Percentiles rank a stretch among this genome's conserved stretches.
These are phyloP conservation scores for Microcebus tavaratra DNA, from an alignment of 2,113 vertebrate genomes.

Conservation along the genomic window DNA sequence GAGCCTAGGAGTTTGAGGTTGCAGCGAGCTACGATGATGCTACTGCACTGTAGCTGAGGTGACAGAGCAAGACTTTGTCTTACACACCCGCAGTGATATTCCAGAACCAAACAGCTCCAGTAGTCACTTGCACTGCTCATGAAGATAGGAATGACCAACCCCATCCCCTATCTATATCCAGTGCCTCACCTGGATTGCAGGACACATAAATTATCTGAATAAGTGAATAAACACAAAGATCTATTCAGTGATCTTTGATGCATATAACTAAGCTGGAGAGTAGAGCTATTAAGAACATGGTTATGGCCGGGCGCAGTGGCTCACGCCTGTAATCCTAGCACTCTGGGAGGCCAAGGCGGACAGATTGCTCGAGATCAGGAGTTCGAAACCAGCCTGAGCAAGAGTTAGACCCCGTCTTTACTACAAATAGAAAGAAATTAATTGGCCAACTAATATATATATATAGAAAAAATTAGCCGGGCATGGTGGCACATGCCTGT, in stretches of 20 bases:
- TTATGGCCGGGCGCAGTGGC: too few species aligned
- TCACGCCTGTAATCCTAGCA: too few species aligned
- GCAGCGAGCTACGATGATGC: background rate
- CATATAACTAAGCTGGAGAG: background rate
- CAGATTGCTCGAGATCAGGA: too few species aligned
- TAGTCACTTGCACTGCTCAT: background rate
- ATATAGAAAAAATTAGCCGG: too few species aligned
- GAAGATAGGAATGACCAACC: background rate
- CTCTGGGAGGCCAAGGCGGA: too few species aligned
- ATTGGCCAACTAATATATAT: too few species aligned
- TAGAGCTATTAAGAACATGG: background rate
- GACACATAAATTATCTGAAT: background rate
- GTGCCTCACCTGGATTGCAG: background rate
- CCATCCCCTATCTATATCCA: background rate
- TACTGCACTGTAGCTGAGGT: background rate
- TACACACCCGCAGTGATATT: background rate
- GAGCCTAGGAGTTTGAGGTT: background rate
- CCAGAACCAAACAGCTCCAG: background rate
- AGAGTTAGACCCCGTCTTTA: too few species aligned
- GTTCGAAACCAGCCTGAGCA: too few species aligned
- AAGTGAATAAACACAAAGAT: background rate
- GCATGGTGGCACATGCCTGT: too few species aligned
- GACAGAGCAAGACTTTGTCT: background rate
- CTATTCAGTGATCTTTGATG: background rate
- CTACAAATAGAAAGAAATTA: too few species aligned